These are phyloP conservation scores for Dryadula phaetusa DNA, from an alignment of 2,888 invertebrate species.

Conservation along the genomic window DNA sequence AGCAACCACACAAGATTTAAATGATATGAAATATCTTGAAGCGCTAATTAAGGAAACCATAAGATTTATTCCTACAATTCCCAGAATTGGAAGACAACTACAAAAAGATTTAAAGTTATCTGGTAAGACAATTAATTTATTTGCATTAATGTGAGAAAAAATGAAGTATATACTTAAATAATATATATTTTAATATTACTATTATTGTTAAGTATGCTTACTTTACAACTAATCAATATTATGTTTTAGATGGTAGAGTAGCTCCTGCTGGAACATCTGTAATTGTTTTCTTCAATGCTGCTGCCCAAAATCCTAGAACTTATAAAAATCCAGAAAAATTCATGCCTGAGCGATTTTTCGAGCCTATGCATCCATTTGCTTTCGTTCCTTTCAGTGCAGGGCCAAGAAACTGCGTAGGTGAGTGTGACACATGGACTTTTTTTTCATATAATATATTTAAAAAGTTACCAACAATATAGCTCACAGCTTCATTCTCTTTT, in stretches of 20 bases:
- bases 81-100: slow-evolving; percentile 55
- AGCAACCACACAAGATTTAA: slow-evolving; percentile 51
- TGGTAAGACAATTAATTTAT: slow-evolving; percentile 46
- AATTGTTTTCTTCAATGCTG: slow-evolving; percentile 53
- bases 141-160: no score
- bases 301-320: slow-evolving; percentile 50
- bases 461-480: background rate
- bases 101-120: slow-evolving; percentile 52
- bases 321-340: slow-evolving; percentile 54
- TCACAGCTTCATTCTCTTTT: no score
- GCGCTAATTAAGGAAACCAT: slow-evolving; percentile 57
- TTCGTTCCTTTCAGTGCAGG: slow-evolving; percentile 57
- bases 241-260: slow-evolving; percentile 53
- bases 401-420: slow-evolving; percentile 56
- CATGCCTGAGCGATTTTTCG: slow-evolving; percentile 53
- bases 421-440: slow-evolving; percentile 20
- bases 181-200: no score
- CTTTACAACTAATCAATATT: background rate
- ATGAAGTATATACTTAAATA: no score
- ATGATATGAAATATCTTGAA: slow-evolving; percentile 58
- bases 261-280: slow-evolving; percentile 53
- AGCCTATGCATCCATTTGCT: slow-evolving; percentile 50
- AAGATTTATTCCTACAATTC: slow-evolving; percentile 53
- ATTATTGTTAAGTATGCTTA: background rate
- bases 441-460: background rate